phyloP scores from a whole-genome alignment of 2,888 invertebrate species.

The Pyrrhosoma nymphula region DNA sequence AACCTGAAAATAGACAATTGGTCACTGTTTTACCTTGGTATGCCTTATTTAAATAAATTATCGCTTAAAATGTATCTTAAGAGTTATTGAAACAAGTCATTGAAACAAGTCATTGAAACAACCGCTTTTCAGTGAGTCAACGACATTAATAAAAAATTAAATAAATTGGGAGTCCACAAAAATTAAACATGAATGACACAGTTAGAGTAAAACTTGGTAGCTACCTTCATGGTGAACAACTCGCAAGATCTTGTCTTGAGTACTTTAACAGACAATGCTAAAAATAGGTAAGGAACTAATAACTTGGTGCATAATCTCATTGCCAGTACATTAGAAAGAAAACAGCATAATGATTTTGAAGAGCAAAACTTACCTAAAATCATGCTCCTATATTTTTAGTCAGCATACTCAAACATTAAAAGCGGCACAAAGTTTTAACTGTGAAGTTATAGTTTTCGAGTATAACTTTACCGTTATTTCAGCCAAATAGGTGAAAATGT shows the following conservation, averaged over 20 bases:
- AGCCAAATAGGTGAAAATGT: neutral
- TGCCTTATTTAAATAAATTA: neutral
- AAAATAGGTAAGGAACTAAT: neutral
- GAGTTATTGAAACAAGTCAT: neutral
- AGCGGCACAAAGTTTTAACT: neutral
- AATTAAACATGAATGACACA: neutral
- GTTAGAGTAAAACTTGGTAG: neutral
- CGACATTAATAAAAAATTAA: neutral
- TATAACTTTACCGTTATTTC: neutral
- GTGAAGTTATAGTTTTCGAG: neutral
- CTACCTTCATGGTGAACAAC: neutral
- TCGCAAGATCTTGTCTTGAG: neutral
- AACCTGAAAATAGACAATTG: neutral
- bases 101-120: neutral
- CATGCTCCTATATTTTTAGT: neutral
- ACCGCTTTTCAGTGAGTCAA: neutral
- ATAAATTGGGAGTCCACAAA: neutral
- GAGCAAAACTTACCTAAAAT: neutral
- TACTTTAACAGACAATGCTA: neutral
- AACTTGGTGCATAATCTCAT: neutral
- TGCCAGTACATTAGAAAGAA: neutral
- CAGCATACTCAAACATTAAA: neutral
- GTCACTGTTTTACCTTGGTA: neutral
- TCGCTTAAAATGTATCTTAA: neutral
- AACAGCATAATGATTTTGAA: neutral